phyloP scores from a whole-genome alignment of 2,888 invertebrate species.

The Pasiphila rectangulata region DNA sequence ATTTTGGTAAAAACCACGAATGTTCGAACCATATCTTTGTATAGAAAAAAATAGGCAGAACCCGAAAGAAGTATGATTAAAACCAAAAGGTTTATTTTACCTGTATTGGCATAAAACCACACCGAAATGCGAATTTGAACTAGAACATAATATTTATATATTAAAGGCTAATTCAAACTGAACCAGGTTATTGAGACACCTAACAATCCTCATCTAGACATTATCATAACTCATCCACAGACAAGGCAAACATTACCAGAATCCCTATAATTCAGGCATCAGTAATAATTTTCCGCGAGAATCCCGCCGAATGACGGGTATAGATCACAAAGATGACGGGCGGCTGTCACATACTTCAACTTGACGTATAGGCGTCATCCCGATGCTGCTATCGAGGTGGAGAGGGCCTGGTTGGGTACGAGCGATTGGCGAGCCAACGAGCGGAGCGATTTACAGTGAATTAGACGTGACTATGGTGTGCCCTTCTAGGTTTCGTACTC shows the following conservation, averaged over 20 bases:
- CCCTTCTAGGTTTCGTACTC: no score
- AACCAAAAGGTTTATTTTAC: no score
- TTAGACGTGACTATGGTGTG: no score
- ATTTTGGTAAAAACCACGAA: no score
- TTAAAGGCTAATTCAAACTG: no score
- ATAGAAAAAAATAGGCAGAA: no score
- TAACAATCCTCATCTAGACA: not conserved
- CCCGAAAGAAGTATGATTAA: no score
- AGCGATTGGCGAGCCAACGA: not conserved
- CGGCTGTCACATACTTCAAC: conserved; percentile 35
- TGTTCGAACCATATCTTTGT: no score
- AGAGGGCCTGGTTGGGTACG: not conserved
- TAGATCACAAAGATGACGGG: conserved; percentile 37
- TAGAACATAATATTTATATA: no score
- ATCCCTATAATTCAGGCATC: conserved; percentile 28
- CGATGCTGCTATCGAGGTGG: conserved; percentile 15
- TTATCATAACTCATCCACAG: not conserved
- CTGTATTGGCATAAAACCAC: no score
- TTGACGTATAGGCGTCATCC: conserved; percentile 32
- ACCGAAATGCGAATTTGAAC: no score
- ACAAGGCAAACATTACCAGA: conserved; percentile 9
- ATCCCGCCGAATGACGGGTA: conserved; percentile 34
- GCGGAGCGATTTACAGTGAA: not conserved
- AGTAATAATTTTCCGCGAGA: conserved; percentile 30
- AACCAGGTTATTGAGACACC: no score